These are phyloP conservation scores for Muntiacus reevesi DNA, from an alignment of 2,113 vertebrate genomes.

Conservation along the genomic window DNA sequence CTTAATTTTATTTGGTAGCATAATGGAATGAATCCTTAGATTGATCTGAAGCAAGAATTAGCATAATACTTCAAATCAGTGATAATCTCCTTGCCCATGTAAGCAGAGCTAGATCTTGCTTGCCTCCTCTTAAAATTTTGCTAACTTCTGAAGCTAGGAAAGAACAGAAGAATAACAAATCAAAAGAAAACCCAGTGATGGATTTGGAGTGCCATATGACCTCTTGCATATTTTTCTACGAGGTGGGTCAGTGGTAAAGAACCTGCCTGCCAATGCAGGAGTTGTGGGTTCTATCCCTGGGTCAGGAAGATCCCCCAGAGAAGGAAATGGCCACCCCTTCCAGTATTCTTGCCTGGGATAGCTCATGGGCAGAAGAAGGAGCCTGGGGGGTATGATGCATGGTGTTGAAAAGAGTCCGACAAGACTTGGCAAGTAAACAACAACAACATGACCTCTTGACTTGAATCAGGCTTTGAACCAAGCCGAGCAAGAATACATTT, in stretches of 20 bases:
- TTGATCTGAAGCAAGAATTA: background rate
- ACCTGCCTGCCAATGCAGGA: background rate
- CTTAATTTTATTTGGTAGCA: background rate
- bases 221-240: background rate
- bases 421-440: background rate
- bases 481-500: slow-evolving; percentile 7
- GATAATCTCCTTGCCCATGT: background rate
- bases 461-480: slow-evolving; percentile 10
- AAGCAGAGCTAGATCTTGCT: background rate
- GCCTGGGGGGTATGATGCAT: background rate
- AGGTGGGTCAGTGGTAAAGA: background rate
- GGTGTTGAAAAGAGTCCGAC: background rate
- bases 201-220: background rate
- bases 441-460: background rate
- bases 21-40: background rate
- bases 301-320: background rate
- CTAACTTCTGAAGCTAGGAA: background rate
- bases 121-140: background rate
- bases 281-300: background rate
- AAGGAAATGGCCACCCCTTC: background rate
- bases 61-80: background rate
- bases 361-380: background rate
- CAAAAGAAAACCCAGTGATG: background rate
- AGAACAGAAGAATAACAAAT: background rate
- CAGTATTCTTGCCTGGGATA: background rate